phyloP scores from a whole-genome alignment of 2,113 vertebrate species.

The Vireo altiloquus region DNA sequence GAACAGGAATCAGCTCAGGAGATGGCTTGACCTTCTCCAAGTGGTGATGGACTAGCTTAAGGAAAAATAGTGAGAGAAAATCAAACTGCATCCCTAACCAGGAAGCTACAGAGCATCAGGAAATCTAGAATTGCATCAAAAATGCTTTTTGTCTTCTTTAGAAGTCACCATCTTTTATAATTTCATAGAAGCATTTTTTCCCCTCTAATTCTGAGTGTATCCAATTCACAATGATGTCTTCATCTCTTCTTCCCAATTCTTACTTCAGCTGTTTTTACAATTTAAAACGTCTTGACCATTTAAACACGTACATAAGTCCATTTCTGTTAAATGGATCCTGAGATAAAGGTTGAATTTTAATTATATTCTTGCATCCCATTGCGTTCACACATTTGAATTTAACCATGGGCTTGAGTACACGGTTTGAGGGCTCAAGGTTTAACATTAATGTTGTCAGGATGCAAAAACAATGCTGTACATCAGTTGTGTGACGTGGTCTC shows the following conservation, averaged over 20 bases:
- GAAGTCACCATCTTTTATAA: background rate
- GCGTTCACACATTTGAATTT: background rate
- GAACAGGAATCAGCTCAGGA: background rate
- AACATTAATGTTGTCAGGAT: background rate
- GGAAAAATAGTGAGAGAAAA: background rate
- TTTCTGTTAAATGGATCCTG: conserved; percentile 11
- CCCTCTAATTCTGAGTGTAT: background rate
- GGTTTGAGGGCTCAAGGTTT: conserved; percentile 6
- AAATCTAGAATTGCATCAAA: background rate
- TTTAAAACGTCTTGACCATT: no score
- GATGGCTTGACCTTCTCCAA: background rate
- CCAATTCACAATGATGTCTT: background rate
- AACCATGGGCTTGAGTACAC: background rate
- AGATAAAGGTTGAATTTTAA: conserved; percentile 49
- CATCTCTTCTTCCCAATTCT: background rate
- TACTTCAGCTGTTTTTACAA: background rate
- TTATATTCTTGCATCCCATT: conserved; percentile 2
- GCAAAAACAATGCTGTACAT: background rate
- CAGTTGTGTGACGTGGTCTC: background rate
- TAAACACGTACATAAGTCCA: background rate
- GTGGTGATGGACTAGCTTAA: background rate
- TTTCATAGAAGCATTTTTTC: background rate
- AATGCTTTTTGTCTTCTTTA: background rate
- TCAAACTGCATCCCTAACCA: background rate
- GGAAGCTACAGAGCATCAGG: background rate